Evolutionary conservation across 2,113 vertebrate species (phyloP).

Genomic region (Felis chaus): DNA sequence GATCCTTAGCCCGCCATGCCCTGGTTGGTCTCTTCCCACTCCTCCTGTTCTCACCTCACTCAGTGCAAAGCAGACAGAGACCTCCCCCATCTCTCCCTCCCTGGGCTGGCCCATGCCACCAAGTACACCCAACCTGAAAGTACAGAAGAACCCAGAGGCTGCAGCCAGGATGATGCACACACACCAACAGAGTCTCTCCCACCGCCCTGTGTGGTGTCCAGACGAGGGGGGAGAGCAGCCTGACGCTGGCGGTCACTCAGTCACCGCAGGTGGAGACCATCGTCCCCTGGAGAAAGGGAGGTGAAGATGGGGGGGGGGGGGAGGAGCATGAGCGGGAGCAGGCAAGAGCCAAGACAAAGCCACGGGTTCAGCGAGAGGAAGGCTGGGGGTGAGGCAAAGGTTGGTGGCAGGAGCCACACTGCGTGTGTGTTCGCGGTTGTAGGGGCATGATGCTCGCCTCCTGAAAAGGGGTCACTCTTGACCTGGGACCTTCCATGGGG

Average conservation of each 20-base stretch:
- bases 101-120: not conserved
- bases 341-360: not conserved
- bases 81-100: not conserved
- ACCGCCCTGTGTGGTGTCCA: rapidly evolving
- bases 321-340: not conserved
- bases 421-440: rapidly evolving
- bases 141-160: not conserved
- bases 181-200: rapidly evolving
- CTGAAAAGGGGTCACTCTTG: not conserved
- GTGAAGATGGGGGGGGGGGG: not conserved
- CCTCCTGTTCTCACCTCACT: not conserved
- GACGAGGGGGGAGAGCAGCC: not conserved
- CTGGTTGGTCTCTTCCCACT: not conserved
- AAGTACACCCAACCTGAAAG: not conserved
- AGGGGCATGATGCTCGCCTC: not conserved
- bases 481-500: not conserved
- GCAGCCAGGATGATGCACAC: rapidly evolving
- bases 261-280: not conserved
- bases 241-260: rapidly evolving
- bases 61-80: not conserved
- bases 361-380: rapidly evolving
- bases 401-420: not conserved
- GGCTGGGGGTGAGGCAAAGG: not conserved
- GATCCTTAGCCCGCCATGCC: not conserved
- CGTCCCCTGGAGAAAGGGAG: not conserved